Evolutionary conservation across 2,113 vertebrate species (phyloP).

Genomic region (Mastomys natalensis): DNA sequence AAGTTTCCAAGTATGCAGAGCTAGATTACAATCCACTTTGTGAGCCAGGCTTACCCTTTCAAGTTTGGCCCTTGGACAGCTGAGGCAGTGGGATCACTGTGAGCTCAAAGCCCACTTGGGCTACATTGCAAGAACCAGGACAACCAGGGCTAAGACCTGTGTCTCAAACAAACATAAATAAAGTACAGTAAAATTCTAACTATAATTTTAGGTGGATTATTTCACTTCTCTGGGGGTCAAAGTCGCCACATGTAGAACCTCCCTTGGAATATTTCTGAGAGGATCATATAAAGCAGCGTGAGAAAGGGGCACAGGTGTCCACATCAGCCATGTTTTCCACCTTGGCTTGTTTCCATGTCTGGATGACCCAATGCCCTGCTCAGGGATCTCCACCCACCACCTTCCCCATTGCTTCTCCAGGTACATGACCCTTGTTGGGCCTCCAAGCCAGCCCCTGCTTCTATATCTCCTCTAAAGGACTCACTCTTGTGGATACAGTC

Average conservation of each 20-base stretch:
- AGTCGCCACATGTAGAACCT: background rate
- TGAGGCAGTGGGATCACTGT: background rate
- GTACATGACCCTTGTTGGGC: background rate
- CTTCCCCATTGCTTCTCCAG: background rate
- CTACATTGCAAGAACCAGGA: background rate
- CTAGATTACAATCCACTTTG: background rate
- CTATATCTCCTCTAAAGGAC: slow-evolving; percentile 47
- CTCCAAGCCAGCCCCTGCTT: slow-evolving; percentile 42
- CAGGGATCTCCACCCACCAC: no score
- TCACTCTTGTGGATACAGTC: slow-evolving; percentile 38
- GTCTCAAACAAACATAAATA: background rate
- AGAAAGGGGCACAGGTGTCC: background rate
- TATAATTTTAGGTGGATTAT: background rate
- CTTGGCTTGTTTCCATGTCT: background rate
- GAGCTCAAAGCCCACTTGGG: background rate
- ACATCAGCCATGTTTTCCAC: background rate
- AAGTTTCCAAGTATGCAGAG: background rate
- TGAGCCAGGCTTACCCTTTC: background rate
- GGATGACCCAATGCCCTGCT: background rate
- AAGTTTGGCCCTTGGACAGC: background rate
- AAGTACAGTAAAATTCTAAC: background rate
- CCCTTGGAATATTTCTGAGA: slow-evolving; percentile 25
- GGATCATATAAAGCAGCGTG: background rate
- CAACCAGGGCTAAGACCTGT: background rate
- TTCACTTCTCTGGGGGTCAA: background rate